Conservation (phyloP, 2,888 invertebrate genomes). For the Rhagium mordax region DNA sequence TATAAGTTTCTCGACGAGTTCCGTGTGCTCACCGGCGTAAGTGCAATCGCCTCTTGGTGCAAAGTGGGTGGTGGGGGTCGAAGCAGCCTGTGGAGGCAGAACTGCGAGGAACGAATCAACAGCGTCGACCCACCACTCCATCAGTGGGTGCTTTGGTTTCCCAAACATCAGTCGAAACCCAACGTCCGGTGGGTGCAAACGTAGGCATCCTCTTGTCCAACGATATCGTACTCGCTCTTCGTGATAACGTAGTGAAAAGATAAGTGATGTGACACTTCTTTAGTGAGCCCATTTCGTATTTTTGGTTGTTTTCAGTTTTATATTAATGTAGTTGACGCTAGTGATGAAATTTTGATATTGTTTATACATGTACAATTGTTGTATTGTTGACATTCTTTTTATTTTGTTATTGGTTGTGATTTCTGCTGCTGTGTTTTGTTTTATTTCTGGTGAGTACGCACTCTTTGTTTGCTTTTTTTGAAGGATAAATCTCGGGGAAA, state of each 20-base stretch:
- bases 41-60: conserved; percentile 55
- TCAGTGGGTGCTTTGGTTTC: conserved; percentile 55
- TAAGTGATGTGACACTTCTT: conserved; percentile 60
- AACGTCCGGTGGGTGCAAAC: conserved; percentile 53
- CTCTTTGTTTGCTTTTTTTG: background rate
- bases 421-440: conserved; percentile 11
- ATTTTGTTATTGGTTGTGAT: conserved; percentile 16
- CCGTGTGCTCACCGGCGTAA: conserved; percentile 30
- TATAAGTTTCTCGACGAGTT: background rate
- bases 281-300: conserved; percentile 44
- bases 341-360: conserved; percentile 35
- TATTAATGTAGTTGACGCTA: conserved; percentile 32
- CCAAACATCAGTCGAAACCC: conserved; percentile 59
- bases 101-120: conserved; percentile 66
- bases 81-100: conserved; percentile 64
- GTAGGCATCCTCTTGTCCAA: conserved; percentile 24
- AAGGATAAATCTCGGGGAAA: background rate
- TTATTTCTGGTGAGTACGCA: conserved; percentile 33
- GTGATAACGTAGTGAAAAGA: conserved; percentile 29
- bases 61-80: conserved; percentile 63
- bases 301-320: conserved; percentile 51
- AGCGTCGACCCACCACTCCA: conserved; percentile 63
- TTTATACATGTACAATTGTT: conserved; percentile 28
- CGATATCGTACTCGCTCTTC: conserved; percentile 18
- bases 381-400: conserved; percentile 25